These are phyloP conservation scores for Clepsis dumicolana DNA, from an alignment of 2,888 invertebrate genomes.

Conservation along the genomic window DNA sequence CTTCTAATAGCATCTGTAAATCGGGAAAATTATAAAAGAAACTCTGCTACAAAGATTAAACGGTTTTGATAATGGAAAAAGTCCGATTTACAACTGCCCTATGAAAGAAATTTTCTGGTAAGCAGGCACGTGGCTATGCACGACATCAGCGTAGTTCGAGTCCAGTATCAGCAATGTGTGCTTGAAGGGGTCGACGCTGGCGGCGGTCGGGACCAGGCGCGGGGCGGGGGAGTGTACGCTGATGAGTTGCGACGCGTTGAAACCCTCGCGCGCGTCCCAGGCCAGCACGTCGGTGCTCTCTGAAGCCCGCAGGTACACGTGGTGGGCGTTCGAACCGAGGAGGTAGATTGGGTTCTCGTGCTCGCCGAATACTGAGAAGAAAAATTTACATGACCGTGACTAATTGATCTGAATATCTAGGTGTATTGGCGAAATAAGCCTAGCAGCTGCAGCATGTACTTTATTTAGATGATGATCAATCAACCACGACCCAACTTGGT, in stretches of 20 bases:
- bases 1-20: no score
- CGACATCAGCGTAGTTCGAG: constrained; percentile 87
- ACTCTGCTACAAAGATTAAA: background rate
- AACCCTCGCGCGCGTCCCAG: constrained; percentile 83
- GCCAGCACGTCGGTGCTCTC: constrained; percentile 85
- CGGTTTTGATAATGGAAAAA: background rate
- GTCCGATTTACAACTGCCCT: constrained; percentile 49
- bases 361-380: constrained; percentile 65
- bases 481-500: no score
- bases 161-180: constrained; percentile 85
- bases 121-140: constrained; percentile 73
- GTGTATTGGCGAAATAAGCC: no score
- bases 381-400: no score
- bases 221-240: constrained; percentile 83
- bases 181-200: constrained; percentile 81
- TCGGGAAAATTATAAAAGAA: background rate
- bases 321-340: constrained; percentile 62
- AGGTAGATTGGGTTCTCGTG: constrained; percentile 62
- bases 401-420: no score
- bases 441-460: no score
- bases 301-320: constrained; percentile 75
- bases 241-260: constrained; percentile 73
- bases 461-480: no score
- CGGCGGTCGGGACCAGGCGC: constrained; percentile 84
- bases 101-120: constrained; percentile 70